Percentiles rank a stretch among this genome's conserved stretches.
phyloP scores from a whole-genome alignment of 1,140 invertebrate species.

The Periplaneta americana region DNA sequence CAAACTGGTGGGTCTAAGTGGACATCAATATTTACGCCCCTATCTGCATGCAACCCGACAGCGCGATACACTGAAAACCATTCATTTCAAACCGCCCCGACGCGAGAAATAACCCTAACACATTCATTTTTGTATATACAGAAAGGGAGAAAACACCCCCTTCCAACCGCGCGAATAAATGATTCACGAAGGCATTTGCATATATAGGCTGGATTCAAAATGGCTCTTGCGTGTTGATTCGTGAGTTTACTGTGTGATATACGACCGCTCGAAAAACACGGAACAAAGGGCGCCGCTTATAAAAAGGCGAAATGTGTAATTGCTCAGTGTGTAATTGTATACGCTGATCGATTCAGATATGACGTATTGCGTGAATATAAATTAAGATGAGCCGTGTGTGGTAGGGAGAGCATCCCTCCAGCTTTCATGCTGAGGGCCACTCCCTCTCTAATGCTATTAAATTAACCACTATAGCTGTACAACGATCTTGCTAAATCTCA shows the following conservation, averaged over 20 bases:
- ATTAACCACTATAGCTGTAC: neutral
- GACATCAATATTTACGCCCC: slow-evolving; percentile 14
- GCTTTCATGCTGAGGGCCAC: neutral
- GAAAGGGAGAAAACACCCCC: neutral
- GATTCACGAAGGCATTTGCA: slow-evolving; percentile 6
- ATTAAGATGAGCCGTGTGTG: neutral
- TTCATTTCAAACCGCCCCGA: slow-evolving; percentile 5
- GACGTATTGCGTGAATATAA: neutral
- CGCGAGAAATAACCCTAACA: slow-evolving; percentile 7
- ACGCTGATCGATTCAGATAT: neutral
- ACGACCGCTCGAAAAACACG: neutral
- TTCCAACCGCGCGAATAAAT: neutral
- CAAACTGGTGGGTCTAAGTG: neutral
- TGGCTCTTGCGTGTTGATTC: neutral
- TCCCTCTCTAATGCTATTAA: neutral
- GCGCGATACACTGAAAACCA: slow-evolving; percentile 9
- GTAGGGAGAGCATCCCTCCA: neutral
- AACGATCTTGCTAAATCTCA: neutral
- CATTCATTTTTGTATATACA: neutral
- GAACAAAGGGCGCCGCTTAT: neutral
- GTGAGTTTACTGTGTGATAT: neutral
- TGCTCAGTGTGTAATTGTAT: neutral
- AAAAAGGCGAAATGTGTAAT: neutral
- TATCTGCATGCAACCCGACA: neutral
- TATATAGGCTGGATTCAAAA: neutral